These are phyloP conservation scores for Pitangus sulphuratus DNA, from an alignment of 2,797 vertebrate genomes.

Conservation along the genomic window DNA sequence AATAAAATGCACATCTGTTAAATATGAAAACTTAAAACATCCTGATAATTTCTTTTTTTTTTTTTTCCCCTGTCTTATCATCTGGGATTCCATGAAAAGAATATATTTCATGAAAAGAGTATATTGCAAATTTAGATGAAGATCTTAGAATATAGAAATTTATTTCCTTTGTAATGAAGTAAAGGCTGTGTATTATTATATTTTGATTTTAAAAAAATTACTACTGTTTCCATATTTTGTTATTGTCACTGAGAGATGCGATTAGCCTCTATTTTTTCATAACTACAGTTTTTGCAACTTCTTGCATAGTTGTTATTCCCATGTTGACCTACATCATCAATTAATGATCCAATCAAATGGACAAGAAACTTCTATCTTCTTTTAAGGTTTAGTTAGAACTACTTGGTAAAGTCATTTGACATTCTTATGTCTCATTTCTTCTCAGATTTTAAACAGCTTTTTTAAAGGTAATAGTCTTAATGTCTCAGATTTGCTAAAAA, in stretches of 20 bases:
- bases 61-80: not conserved
- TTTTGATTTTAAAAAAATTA: not conserved
- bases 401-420: not conserved
- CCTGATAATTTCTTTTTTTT: not conserved
- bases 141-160: not conserved
- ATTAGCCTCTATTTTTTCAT: not conserved
- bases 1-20: not conserved
- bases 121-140: not conserved
- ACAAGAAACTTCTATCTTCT: not conserved
- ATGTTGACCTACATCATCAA: not conserved
- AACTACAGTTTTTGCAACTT: not conserved
- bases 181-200: accelerated
- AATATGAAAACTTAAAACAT: not conserved
- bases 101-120: not conserved
- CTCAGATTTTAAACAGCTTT: not conserved
- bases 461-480: not conserved
- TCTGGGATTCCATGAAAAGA: not conserved
- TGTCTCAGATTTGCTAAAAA: not conserved
- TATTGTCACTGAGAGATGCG: not conserved
- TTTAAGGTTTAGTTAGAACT: not conserved
- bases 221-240: not conserved
- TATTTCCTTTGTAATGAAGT: not conserved
- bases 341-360: not conserved
- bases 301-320: not conserved
- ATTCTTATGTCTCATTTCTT: not conserved